These are phyloP conservation scores for Aleiodes alternator DNA, from an alignment of 2,888 invertebrate species.

Conservation along the genomic window DNA sequence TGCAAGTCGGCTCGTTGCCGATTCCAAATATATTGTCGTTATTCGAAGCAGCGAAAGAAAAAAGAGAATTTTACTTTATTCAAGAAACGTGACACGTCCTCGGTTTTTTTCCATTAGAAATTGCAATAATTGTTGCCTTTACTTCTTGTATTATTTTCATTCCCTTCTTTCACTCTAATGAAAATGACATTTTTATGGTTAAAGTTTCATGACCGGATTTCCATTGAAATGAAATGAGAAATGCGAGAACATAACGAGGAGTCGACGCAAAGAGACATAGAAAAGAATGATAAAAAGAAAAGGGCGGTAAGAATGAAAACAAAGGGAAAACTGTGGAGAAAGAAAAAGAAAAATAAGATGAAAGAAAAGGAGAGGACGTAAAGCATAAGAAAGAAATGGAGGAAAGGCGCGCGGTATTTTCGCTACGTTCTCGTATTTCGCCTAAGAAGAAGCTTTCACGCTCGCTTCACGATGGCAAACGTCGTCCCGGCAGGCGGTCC, in stretches of 20 bases:
- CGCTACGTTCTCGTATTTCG: constrained; percentile 55
- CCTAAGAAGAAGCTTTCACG: constrained; percentile 59
- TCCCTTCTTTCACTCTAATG: constrained; percentile 5
- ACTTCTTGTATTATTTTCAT: not conserved
- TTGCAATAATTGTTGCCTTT: constrained; percentile 18
- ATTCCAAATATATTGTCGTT: constrained; percentile 38
- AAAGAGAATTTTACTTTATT: not conserved
- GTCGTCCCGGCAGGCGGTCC: constrained; percentile 52
- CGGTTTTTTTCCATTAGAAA: constrained; percentile 8
- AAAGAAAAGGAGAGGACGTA: constrained; percentile 16
- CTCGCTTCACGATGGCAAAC: constrained; percentile 56
- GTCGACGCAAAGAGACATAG: constrained; percentile 34
- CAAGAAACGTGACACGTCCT: not conserved
- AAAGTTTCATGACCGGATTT: constrained; percentile 24
- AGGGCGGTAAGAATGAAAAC: constrained; percentile 23
- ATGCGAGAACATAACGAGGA: constrained; percentile 17
- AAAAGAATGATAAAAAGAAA: constrained; percentile 28
- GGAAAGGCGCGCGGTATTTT: constrained; percentile 21
- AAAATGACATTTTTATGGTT: constrained; percentile 22
- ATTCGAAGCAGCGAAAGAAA: not conserved
- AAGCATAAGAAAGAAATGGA: constrained; percentile 17
- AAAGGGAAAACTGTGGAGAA: constrained; percentile 8
- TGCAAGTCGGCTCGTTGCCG: constrained; percentile 35
- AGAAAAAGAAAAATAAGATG: constrained; percentile 24
- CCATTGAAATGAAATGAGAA: constrained; percentile 12